phyloP scores from a whole-genome alignment of 2,888 invertebrate species.

The Lypha dubia region DNA sequence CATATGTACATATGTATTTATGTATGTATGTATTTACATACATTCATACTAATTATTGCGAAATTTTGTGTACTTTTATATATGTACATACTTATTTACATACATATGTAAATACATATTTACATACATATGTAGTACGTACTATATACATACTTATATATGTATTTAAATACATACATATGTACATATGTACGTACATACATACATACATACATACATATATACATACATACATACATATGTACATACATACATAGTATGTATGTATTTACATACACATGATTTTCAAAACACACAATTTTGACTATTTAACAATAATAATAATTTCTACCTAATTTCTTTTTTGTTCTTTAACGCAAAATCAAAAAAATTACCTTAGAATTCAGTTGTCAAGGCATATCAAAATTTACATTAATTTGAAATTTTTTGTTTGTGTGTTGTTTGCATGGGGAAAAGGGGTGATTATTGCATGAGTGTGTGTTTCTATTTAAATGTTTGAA shows the following conservation, averaged over 20 bases:
- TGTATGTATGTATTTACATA: too few relatives aligned
- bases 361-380: constrained; percentile 55
- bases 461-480: neutral
- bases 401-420: constrained; percentile 38
- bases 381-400: constrained; percentile 63
- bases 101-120: neutral
- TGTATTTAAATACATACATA: constrained; percentile 4
- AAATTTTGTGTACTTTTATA: too few relatives aligned
- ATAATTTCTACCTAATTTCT: too few relatives aligned
- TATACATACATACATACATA: constrained; percentile 14
- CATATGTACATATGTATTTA: constrained; percentile 4
- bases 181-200: constrained; percentile 22
- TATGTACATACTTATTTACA: constrained; percentile 21
- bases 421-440: constrained; percentile 21
- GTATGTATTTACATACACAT: constrained; percentile 28
- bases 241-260: constrained; percentile 44
- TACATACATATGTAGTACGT: neutral
- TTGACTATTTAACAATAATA: constrained; percentile 11
- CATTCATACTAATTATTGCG: too few relatives aligned
- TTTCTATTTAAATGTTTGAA: constrained; percentile 46
- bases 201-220: constrained; percentile 35
- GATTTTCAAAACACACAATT: constrained; percentile 35
- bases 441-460: constrained; percentile 14
- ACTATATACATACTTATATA: constrained; percentile 4
- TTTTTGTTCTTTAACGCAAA: constrained; percentile 21